These are phyloP conservation scores for Pseudoips prasinana DNA, from an alignment of 2,888 invertebrate genomes.

Conservation along the genomic window DNA sequence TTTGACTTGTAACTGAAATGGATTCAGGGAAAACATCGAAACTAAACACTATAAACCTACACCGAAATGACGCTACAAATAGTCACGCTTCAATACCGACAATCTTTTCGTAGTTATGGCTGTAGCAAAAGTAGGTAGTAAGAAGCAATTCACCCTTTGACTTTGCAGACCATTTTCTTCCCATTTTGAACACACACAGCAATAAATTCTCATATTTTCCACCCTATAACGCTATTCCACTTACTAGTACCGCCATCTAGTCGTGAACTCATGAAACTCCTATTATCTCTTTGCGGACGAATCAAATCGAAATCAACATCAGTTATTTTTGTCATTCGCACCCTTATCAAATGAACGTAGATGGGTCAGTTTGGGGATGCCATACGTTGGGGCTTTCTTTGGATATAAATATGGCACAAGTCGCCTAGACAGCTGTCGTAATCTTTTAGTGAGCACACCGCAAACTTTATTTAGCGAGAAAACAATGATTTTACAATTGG, in stretches of 20 bases:
- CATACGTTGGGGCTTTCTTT: constrained; percentile 13
- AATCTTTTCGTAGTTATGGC: too few species aligned
- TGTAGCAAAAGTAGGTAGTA: constrained; percentile 4
- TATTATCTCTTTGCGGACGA: constrained; percentile 68
- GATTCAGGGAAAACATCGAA: too few species aligned
- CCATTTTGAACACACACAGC: constrained; percentile 48
- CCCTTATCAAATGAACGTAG: constrained; percentile 64
- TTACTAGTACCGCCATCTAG: constrained; percentile 44
- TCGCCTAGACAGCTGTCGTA: background rate
- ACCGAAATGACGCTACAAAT: too few species aligned
- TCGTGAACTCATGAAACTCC: constrained; percentile 65
- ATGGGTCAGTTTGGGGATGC: constrained; percentile 47
- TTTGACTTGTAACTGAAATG: too few species aligned
- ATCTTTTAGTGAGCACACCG: too few species aligned
- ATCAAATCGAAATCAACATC: constrained; percentile 78
- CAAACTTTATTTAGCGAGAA: too few species aligned
- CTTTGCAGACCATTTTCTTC: constrained; percentile 49
- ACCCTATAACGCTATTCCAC: constrained; percentile 34
- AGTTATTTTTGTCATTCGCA: constrained; percentile 68
- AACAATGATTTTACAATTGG: too few species aligned
- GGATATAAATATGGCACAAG: constrained; percentile 3
- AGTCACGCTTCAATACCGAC: too few species aligned
- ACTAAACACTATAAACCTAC: constrained; percentile 5
- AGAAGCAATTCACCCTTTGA: constrained; percentile 35
- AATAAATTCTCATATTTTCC: constrained; percentile 53